phyloP scores from a whole-genome alignment of 2,888 invertebrate genomes.

The Sepiola atlantica region DNA sequence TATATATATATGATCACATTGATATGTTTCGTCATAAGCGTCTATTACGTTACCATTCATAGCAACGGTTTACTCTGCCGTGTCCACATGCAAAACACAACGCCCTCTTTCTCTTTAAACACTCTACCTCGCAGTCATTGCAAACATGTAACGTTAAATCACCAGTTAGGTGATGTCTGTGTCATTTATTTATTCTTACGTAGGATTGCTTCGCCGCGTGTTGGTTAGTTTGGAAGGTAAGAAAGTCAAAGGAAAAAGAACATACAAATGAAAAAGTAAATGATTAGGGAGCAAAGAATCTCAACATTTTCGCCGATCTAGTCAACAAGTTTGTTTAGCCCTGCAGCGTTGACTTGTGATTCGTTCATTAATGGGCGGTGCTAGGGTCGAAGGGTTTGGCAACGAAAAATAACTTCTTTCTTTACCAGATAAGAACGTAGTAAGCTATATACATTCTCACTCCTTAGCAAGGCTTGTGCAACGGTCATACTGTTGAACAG shows the following conservation, averaged over 20 bases:
- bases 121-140: neutral
- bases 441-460: neutral
- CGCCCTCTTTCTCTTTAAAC: neutral
- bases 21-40: too few relatives aligned
- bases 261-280: neutral
- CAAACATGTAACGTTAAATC: neutral
- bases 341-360: neutral
- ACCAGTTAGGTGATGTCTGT: neutral
- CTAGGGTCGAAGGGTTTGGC: neutral
- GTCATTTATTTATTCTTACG: neutral
- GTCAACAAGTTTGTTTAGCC: constrained; percentile 32
- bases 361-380: neutral
- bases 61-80: too few relatives aligned
- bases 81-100: neutral
- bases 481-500: neutral
- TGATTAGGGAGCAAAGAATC: neutral
- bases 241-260: neutral
- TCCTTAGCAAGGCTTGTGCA: neutral
- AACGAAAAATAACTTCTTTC: neutral
- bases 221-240: neutral
- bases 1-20: too few relatives aligned
- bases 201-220: neutral
- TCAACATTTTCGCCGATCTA: neutral
- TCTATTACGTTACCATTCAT: too few relatives aligned
- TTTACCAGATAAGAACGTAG: neutral